Evolutionary conservation across 2,888 invertebrate species (phyloP).

Genomic region (Chrysina gloriosa): DNA sequence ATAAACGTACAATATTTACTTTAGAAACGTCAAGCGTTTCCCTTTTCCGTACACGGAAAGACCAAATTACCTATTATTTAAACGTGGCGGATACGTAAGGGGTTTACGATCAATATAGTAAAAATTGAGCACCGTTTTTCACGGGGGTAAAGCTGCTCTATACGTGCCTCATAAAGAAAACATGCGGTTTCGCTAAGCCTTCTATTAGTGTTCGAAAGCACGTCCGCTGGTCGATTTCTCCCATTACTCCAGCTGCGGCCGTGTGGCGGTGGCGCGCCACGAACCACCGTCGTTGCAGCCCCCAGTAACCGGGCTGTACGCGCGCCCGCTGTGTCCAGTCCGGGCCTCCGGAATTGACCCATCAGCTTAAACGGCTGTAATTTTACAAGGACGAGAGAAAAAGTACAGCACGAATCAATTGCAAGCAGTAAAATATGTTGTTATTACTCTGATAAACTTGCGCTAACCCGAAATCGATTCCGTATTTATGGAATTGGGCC

Average conservation of each 20-base stretch:
- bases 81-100: slow-evolving; percentile 29
- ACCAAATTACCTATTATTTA: slow-evolving; percentile 40
- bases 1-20: slow-evolving; percentile 1
- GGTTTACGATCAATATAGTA: slow-evolving; percentile 39
- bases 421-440: neutral
- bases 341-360: slow-evolving; percentile 46
- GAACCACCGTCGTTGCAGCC: neutral
- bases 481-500: too few species aligned
- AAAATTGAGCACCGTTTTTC: slow-evolving; percentile 44
- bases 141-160: slow-evolving; percentile 39
- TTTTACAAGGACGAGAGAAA: slow-evolving; percentile 43
- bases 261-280: slow-evolving; percentile 36
- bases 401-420: slow-evolving; percentile 5
- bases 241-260: slow-evolving; percentile 52
- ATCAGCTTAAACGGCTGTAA: slow-evolving; percentile 53
- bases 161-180: slow-evolving; percentile 64
- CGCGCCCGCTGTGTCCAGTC: slow-evolving; percentile 38
- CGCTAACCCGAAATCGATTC: neutral
- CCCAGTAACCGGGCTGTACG: neutral
- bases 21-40: neutral
- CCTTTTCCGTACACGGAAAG: slow-evolving; percentile 7
- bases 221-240: slow-evolving; percentile 59
- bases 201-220: slow-evolving; percentile 62
- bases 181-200: slow-evolving; percentile 62
- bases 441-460: neutral